These are phyloP conservation scores for Ciconia maguari DNA, from an alignment of 2,113 vertebrate genomes.

Conservation along the genomic window DNA sequence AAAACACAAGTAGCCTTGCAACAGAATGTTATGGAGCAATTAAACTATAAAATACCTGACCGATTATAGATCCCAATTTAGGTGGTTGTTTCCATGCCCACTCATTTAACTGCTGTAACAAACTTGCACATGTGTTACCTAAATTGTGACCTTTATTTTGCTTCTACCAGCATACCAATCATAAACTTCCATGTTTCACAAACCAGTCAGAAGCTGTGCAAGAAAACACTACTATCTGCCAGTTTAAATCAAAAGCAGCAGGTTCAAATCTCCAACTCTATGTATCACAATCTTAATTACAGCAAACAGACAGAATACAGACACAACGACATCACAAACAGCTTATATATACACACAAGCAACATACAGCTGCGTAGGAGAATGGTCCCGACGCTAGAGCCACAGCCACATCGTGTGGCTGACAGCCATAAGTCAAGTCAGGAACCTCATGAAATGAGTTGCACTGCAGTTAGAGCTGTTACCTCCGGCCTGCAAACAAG, in stretches of 20 bases:
- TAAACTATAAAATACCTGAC: not conserved
- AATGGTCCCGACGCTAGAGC: not conserved
- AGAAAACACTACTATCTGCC: not conserved
- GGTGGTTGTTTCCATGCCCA: not conserved
- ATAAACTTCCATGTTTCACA: not conserved
- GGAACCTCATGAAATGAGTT: accelerated
- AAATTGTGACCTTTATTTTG: not conserved
- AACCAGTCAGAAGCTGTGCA: not conserved
- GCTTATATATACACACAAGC: not conserved
- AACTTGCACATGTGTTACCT: not conserved
- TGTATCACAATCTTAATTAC: not conserved
- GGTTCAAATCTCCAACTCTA: not conserved
- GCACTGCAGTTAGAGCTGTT: not conserved
- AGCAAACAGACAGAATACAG: not conserved
- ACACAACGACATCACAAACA: not conserved
- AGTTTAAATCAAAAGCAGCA: not conserved
- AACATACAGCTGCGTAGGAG: accelerated
- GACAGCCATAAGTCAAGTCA: not conserved
- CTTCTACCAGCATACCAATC: not conserved
- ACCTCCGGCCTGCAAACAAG: not conserved
- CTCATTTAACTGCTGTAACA: not conserved
- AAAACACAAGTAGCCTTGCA: not conserved
- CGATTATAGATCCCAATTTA: not conserved
- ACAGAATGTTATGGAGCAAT: not conserved
- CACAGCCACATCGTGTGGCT: not conserved